phyloP scores from a whole-genome alignment of 1,140 invertebrate genomes.

The Megalopta genalis region DNA sequence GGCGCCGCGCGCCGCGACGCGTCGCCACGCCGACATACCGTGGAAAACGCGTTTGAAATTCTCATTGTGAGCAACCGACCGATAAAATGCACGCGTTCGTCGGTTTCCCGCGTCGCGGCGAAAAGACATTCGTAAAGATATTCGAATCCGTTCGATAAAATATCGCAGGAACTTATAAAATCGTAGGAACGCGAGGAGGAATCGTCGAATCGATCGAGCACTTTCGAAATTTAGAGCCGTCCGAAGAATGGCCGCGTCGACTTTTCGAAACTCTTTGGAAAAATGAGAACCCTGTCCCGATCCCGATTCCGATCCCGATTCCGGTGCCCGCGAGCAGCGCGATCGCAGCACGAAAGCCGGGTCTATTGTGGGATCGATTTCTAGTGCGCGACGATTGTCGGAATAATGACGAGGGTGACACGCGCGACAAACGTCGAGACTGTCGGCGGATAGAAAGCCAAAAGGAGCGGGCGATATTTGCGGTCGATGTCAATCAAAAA shows the following conservation, averaged over 20 bases:
- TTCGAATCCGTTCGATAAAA: no score
- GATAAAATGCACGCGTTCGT: constrained; percentile 1
- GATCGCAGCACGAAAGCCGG: constrained; percentile 22
- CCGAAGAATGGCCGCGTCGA: no score
- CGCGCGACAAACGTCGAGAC: constrained; percentile 36
- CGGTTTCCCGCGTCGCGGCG: background rate
- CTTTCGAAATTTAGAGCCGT: no score
- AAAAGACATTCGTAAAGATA: no score
- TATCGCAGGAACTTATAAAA: no score
- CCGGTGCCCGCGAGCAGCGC: no score
- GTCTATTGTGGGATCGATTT: constrained; percentile 56
- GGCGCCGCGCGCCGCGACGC: no score
- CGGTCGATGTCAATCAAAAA: constrained; percentile 53
- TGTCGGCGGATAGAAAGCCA: constrained; percentile 37
- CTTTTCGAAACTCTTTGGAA: no score
- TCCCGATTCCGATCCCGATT: no score
- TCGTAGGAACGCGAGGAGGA: no score
- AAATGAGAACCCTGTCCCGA: no score
- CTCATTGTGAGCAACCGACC: background rate
- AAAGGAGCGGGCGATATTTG: constrained; percentile 49
- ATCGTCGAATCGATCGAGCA: no score
- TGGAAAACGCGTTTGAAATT: background rate
- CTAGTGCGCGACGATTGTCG: constrained; percentile 41
- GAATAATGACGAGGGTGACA: constrained; percentile 58
- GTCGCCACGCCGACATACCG: background rate